Percentiles rank a stretch among this genome's conserved stretches.
Evolutionary conservation across 2,113 vertebrate genomes (phyloP).

Genomic region (Dissostichus mawsoni): DNA sequence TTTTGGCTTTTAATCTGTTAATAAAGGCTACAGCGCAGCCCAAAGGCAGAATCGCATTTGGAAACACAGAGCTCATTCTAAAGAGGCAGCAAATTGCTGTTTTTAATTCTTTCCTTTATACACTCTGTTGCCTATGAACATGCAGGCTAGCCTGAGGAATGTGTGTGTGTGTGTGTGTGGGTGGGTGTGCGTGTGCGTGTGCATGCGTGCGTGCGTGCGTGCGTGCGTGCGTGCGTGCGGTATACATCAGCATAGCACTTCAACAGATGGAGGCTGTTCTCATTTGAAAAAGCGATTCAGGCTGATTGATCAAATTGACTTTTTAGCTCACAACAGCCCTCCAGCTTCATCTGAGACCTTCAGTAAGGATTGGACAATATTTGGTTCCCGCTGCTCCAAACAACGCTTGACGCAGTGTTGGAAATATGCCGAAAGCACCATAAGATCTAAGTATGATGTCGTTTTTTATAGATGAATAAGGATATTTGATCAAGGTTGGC

Average conservation of each 20-base stretch:
- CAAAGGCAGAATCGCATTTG: slow-evolving; percentile 39
- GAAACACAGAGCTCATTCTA: slow-evolving; percentile 30
- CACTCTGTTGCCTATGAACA: slow-evolving; percentile 42
- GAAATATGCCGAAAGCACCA: not conserved
- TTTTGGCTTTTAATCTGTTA: slow-evolving; percentile 61
- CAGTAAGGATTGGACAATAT: slow-evolving; percentile 24
- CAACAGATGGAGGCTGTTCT: slow-evolving; percentile 52
- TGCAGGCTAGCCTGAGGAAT: slow-evolving; percentile 41
- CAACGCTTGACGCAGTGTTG: not conserved
- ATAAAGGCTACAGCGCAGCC: slow-evolving; percentile 37
- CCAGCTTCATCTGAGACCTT: slow-evolving; percentile 32
- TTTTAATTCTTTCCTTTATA: slow-evolving; percentile 38
- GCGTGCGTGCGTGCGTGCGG: too few species aligned
- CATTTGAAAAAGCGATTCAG: slow-evolving; percentile 49
- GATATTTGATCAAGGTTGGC: not conserved
- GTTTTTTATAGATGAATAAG: too few species aligned
- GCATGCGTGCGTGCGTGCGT: not conserved
- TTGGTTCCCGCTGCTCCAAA: slow-evolving; percentile 24
- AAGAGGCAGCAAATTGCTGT: slow-evolving; percentile 28
- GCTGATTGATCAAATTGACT: slow-evolving; percentile 74
- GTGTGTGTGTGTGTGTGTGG: slow-evolving; percentile 14
- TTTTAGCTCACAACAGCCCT: slow-evolving; percentile 52
- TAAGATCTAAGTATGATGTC: not conserved
- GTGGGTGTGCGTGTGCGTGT: slow-evolving; percentile 17
- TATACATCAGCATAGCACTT: slow-evolving; percentile 31